Conservation (phyloP, 2,797 vertebrate species). For the Phalanger gymnotis region DNA sequence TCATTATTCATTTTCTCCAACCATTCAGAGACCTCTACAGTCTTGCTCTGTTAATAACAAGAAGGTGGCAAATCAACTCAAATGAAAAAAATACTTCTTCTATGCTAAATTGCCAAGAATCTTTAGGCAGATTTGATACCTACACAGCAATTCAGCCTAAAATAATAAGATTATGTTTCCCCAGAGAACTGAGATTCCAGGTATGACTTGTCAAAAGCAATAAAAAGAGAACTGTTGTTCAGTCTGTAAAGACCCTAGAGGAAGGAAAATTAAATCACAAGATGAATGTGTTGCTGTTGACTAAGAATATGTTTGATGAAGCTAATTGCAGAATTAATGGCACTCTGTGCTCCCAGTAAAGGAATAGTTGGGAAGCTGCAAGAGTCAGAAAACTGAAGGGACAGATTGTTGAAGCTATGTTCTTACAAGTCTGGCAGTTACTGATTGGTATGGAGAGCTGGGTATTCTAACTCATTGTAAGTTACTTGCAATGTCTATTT, state of each 20-base stretch:
- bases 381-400: background rate
- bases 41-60: background rate
- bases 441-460: constrained; percentile 21
- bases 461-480: constrained; percentile 48
- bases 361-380: constrained; percentile 31
- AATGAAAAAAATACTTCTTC: constrained; percentile 21
- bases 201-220: constrained; percentile 76
- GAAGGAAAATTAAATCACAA: constrained; percentile 73
- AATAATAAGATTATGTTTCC: constrained; percentile 70
- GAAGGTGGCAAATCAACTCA: constrained; percentile 37
- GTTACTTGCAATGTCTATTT: background rate
- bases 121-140: constrained; percentile 56
- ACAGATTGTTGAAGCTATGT: background rate
- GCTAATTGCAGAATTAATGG: constrained; percentile 62
- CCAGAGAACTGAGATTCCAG: constrained; percentile 72
- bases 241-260: constrained; percentile 71
- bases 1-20: background rate
- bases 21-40: constrained; percentile 26
- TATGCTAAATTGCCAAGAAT: background rate
- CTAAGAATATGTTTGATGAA: constrained; percentile 62
- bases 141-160: constrained; percentile 75
- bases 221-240: constrained; percentile 77
- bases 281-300: constrained; percentile 71
- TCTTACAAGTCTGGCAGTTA: constrained; percentile 38
- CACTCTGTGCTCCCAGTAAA: constrained; percentile 28